Evolutionary conservation across 2,797 vertebrate species (phyloP), one percentile per base, ranked within the genome.

Genomic region (Darevskia nairensis): DNA sequence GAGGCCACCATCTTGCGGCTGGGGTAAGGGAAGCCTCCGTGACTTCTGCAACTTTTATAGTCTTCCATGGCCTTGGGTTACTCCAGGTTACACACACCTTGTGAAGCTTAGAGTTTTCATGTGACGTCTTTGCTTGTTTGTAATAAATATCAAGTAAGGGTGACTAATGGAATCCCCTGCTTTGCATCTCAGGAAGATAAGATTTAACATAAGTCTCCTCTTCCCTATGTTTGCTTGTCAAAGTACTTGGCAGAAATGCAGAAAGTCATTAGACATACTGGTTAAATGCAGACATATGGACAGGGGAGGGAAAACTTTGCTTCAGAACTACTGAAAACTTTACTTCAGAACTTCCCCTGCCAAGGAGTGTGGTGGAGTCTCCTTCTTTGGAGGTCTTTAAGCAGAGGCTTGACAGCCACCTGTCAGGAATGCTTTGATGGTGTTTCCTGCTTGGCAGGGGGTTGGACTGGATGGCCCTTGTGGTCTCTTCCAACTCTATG

Each of bases 21-120:
- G 88, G 79, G 88, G 88, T 89, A 89, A 89, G 84, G 71, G 32
- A 61, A 32, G 19, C 44, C 11, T 25, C 8, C 32, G 2, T 75
- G 76, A n/a, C 39, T 61, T 61, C n/a, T 75, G 71, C 17, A 27
- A 75, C 41, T 39, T 72, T 78, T 81, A 29, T 85, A 35, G n/a
- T 11, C 4, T 74, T 11, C 50, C 78, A 19, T 29, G 15, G 25
- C 25, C 11, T 76, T 79, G 23, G 23, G n/a, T 50, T 79, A 10
- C 17, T 80, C 32, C 29, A 64, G 35, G 19, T 32, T 44, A 74
- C 3, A 61, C 19, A 59, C 29, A 25, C 21, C 21, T 72, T 27
- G 11, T 74, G 9, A 29, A 29, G 66, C 23, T 25, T 71, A 50
- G 23, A n/a, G 23, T 50, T 50, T 32, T 8, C 11, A 13, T 64